Conservation (phyloP, 2,113 vertebrate genomes). For the Hippocampus comes region DNA sequence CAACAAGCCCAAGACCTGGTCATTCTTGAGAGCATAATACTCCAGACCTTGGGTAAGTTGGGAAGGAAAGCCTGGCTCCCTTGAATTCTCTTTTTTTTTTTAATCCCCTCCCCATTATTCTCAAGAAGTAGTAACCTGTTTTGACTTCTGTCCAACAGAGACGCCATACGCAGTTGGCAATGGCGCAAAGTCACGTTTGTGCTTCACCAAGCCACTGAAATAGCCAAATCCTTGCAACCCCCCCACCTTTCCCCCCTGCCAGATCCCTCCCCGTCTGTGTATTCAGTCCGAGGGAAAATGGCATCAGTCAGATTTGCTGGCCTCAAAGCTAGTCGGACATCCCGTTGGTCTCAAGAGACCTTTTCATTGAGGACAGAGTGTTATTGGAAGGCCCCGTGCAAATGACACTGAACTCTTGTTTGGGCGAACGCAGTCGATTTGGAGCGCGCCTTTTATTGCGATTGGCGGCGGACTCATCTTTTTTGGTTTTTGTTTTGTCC, state of each 20-base stretch:
- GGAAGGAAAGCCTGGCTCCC: constrained; percentile 65
- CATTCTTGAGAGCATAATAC: constrained; percentile 99
- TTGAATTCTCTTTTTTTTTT: constrained; percentile 36
- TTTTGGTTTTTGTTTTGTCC: constrained; percentile 40
- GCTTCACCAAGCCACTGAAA: constrained; percentile 11
- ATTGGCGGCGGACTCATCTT: constrained; percentile 12
- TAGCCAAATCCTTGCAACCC: constrained; percentile 12
- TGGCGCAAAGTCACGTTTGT: constrained; percentile 35
- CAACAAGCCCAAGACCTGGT: constrained; percentile 99
- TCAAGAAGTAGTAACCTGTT: constrained; percentile 42
- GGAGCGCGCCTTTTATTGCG: neutral
- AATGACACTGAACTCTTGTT: constrained; percentile 13
- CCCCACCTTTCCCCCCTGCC: neutral
- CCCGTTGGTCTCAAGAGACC: constrained; percentile 27
- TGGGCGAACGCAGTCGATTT: constrained; percentile 4
- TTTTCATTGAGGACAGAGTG: constrained; percentile 35
- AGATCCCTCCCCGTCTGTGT: neutral
- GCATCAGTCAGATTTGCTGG: neutral
- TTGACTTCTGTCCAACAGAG: constrained; percentile 58
- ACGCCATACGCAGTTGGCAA: constrained; percentile 25
- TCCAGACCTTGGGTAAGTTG: constrained; percentile 99
- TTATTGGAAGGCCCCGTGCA: constrained; percentile 38
- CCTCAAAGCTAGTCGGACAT: neutral
- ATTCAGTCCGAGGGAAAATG: neutral
- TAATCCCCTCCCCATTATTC: constrained; percentile 28